Percentiles rank a stretch among this genome's conserved stretches.
Conservation (phyloP, 92 coral and sea anemone species). For the Pocillopora meandrina region DNA sequence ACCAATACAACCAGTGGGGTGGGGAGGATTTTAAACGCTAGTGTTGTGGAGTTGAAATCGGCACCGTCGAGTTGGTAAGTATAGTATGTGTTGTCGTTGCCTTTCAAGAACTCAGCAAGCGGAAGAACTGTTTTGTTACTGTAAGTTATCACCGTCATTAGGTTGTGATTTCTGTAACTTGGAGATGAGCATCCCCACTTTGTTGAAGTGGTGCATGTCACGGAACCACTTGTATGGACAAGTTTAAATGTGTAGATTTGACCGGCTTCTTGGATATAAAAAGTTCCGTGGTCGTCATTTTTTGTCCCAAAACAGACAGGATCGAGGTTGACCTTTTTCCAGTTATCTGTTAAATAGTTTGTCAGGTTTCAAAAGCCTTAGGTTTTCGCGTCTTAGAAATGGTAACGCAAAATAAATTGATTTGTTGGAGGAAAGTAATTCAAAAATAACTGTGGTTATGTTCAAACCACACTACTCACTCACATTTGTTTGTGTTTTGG, state of each 20-base stretch:
- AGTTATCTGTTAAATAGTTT: not conserved
- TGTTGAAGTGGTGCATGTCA: not conserved
- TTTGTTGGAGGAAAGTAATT: no score
- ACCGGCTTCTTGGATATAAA: not conserved
- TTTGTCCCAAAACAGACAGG: constrained; percentile 3
- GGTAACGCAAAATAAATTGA: no score
- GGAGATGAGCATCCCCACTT: not conserved
- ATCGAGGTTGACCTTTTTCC: not conserved
- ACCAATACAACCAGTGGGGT: no score
- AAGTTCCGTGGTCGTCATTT: not conserved
- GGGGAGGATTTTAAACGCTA: no score
- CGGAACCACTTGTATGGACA: not conserved
- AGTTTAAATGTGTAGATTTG: not conserved
- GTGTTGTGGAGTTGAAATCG: no score
- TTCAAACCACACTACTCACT: no score
- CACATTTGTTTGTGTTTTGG: no score
- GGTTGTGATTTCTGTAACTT: not conserved
- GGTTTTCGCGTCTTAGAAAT: no score
- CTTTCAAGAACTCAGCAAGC: not conserved
- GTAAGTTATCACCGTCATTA: not conserved
- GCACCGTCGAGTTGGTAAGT: not conserved
- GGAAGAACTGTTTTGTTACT: not conserved
- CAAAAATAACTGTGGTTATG: no score
- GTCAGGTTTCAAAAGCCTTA: not conserved
- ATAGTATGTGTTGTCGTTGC: not conserved